phyloP scores from a whole-genome alignment of 2,113 vertebrate species.

The Platysteira castanea region DNA sequence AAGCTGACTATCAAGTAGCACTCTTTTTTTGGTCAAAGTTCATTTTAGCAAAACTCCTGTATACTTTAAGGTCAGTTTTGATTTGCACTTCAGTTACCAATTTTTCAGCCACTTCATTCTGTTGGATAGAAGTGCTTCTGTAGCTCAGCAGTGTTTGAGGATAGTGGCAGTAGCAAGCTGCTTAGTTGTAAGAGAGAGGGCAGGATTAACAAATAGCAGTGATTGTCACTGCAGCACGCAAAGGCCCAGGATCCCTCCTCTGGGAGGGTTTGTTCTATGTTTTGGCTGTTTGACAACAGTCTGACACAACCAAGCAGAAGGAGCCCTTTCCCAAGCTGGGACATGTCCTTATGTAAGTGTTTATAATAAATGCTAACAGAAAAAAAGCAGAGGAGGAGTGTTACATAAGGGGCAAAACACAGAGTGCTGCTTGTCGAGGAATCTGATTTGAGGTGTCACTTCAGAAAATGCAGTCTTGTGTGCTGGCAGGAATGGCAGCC shows the following conservation, averaged over 20 bases:
- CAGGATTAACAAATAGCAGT: neutral
- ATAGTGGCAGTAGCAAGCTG: neutral
- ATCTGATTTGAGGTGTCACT: constrained; percentile 2
- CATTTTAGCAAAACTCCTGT: neutral
- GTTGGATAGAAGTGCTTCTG: neutral
- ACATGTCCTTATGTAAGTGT: constrained; percentile 59
- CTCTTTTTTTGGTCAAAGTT: neutral
- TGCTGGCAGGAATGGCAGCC: neutral
- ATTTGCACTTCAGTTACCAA: neutral
- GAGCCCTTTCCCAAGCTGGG: constrained; percentile 55
- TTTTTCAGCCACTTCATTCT: neutral
- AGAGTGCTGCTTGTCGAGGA: constrained; percentile 19
- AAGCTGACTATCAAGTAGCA: neutral
- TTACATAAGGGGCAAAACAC: constrained; percentile 54
- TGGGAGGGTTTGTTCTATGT: constrained; percentile 23
- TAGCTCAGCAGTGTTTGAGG: neutral
- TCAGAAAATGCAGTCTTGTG: neutral
- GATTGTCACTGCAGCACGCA: neutral
- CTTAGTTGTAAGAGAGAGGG: neutral
- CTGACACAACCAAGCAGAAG: constrained; percentile 46
- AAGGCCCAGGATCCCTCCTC: constrained; percentile 11
- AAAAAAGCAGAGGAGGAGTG: constrained; percentile 13
- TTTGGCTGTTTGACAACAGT: constrained; percentile 53
- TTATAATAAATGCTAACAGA: constrained; percentile 31
- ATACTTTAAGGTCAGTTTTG: neutral